phyloP scores from a whole-genome alignment of 2,113 vertebrate genomes.

The Indri indri region DNA sequence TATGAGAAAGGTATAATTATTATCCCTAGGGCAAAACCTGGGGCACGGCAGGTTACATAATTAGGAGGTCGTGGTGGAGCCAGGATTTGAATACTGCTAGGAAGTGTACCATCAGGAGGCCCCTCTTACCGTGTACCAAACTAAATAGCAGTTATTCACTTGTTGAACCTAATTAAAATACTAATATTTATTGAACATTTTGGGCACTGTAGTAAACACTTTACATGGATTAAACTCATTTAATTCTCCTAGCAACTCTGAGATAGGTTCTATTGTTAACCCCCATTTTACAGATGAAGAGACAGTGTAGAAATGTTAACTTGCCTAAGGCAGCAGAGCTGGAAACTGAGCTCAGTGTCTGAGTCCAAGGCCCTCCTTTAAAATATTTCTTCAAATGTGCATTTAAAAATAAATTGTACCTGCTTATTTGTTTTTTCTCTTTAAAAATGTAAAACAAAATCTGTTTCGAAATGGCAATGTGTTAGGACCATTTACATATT shows the following conservation, averaged over 20 bases:
- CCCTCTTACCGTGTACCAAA: neutral
- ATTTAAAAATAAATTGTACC: neutral
- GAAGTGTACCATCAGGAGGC: neutral
- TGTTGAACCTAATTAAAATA: neutral
- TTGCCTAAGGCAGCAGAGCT: neutral
- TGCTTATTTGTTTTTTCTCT: neutral
- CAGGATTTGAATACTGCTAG: neutral
- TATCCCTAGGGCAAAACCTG: neutral
- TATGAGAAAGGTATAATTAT: neutral
- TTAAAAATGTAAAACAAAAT: neutral
- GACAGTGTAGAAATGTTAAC: neutral
- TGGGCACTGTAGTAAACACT: neutral
- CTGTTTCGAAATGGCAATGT: neutral
- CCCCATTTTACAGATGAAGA: neutral
- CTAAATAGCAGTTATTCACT: neutral
- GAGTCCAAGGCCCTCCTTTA: neutral
- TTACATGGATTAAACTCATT: neutral
- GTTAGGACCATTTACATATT: neutral
- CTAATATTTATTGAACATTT: neutral
- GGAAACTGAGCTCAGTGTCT: neutral
- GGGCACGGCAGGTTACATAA: neutral
- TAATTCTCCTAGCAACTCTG: neutral
- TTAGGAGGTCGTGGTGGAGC: no score
- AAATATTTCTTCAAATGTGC: neutral
- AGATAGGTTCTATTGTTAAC: neutral